Conservation (phyloP, 2,888 invertebrate species). For the Lottia gigantea region DNA sequence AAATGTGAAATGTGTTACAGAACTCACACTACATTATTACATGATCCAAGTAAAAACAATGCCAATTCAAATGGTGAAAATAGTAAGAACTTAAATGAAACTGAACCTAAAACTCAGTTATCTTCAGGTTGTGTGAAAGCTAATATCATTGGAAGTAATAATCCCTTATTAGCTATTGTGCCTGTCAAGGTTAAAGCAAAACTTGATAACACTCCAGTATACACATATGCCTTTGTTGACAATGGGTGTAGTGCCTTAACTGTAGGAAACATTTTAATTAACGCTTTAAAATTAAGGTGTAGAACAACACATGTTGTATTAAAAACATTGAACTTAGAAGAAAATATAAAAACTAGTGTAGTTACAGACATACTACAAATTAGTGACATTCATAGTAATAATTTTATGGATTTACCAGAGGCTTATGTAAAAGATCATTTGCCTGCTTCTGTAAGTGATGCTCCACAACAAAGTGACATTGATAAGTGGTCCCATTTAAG, state of each 20-base stretch:
- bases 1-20: neutral
- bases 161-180: constrained; percentile 1
- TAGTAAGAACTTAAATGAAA: neutral
- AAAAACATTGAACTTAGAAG: constrained; percentile 3
- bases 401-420: neutral
- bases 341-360: neutral
- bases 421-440: constrained; percentile 6
- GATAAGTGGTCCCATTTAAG: constrained; percentile 13
- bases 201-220: neutral
- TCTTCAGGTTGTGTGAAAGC: constrained; percentile 1
- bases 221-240: neutral
- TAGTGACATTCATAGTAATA: neutral
- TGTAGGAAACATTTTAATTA: neutral
- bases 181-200: neutral
- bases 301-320: neutral
- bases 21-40: neutral
- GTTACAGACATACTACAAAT: neutral
- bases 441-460: neutral
- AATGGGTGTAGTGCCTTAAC: neutral
- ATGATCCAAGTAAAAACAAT: neutral
- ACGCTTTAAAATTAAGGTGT: neutral
- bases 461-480: neutral
- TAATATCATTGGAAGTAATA: neutral
- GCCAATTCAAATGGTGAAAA: too few species aligned
- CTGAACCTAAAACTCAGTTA: neutral